A percentile compares a stretch with the other conserved stretches of the same genome.
Evolutionary conservation across 92 coral and sea anemone genomes (phyloP).

Genomic region (Scolanthus callimorphus): DNA sequence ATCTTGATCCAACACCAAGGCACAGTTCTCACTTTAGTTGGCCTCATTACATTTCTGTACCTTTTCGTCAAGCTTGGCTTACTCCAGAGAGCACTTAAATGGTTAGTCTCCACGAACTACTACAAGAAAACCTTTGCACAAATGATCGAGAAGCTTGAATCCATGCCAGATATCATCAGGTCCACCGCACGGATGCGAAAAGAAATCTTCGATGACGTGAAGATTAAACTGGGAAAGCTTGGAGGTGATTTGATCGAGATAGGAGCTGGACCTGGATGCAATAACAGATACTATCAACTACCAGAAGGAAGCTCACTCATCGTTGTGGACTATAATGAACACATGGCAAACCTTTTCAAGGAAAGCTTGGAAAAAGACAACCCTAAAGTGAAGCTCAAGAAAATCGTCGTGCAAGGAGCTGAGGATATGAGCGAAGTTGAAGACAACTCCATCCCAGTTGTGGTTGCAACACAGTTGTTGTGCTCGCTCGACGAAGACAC

Average conservation of each 20-base stretch:
- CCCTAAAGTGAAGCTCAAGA: slow-evolving; percentile 43
- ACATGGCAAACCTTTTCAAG: slow-evolving; percentile 32
- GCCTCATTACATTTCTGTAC: no score
- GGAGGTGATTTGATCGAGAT: background rate
- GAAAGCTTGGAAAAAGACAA: slow-evolving; percentile 28
- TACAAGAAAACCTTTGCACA: background rate
- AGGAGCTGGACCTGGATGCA: slow-evolving; percentile 30
- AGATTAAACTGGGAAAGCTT: no score
- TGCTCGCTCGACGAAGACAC: slow-evolving; percentile 47
- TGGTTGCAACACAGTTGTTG: slow-evolving; percentile 52
- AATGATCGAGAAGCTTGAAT: no score
- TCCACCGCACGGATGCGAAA: no score
- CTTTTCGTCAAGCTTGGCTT: background rate
- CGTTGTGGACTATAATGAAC: slow-evolving; percentile 55
- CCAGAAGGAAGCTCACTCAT: slow-evolving; percentile 51
- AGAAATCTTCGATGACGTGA: no score
- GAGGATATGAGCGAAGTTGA: slow-evolving; percentile 45
- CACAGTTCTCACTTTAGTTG: no score
- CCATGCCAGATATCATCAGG: no score
- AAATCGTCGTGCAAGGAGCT: slow-evolving; percentile 44
- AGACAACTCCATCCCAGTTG: slow-evolving; percentile 48
- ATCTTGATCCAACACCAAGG: no score
- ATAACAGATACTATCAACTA: slow-evolving; percentile 27
- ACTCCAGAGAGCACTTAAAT: background rate
- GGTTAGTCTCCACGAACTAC: background rate